Percentiles rank a stretch among this genome's conserved stretches.
Evolutionary conservation across 2,113 vertebrate species (phyloP).

Genomic region (Alosa alosa): DNA sequence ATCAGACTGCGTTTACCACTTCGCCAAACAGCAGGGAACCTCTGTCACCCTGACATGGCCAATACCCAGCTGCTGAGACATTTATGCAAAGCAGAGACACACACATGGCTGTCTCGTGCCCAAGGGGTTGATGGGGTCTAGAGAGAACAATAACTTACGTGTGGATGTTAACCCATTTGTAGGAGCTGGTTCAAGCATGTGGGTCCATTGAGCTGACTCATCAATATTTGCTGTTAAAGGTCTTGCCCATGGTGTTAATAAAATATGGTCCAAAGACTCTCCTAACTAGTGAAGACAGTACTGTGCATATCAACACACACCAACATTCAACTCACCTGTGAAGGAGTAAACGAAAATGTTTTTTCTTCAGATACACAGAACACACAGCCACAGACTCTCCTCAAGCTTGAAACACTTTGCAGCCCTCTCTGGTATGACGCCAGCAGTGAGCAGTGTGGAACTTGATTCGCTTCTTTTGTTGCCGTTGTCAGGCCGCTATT

Average conservation of each 20-base stretch:
- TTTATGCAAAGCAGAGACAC: background rate
- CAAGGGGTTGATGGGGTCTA: background rate
- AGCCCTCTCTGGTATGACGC: background rate
- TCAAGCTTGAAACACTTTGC: background rate
- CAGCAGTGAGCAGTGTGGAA: background rate
- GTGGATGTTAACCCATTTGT: background rate
- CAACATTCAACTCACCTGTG: background rate
- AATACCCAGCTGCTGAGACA: background rate
- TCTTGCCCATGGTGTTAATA: too few species aligned
- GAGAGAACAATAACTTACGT: background rate
- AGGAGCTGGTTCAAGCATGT: background rate
- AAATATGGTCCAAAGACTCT: too few species aligned
- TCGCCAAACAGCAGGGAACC: background rate
- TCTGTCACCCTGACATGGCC: background rate
- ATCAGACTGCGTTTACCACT: conserved; percentile 26
- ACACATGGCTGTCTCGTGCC: background rate
- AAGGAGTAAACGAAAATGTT: background rate
- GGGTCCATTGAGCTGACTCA: too few species aligned
- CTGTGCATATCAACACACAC: background rate
- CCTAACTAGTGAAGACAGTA: too few species aligned
- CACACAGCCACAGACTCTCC: background rate
- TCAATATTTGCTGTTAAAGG: too few species aligned
- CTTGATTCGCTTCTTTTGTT: conserved; percentile 7
- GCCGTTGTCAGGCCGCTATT: conserved; percentile 2
- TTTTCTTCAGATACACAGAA: background rate